Base-by-base conservation (phyloP, 2,888 invertebrate genomes). In the Xestobium rufovillosum region DNA sequence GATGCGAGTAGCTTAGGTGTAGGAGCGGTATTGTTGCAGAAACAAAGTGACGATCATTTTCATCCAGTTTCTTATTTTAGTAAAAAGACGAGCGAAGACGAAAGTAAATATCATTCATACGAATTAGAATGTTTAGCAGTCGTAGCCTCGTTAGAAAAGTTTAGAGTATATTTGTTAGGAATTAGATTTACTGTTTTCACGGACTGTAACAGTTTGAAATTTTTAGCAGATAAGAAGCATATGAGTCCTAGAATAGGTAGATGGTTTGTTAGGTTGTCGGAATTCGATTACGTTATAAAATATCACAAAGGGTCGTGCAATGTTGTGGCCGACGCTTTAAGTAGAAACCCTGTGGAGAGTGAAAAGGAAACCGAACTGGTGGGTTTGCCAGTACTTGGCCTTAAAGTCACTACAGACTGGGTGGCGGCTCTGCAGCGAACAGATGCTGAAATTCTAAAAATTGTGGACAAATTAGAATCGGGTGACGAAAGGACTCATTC, bases 231-330 rank as follows among this genome's bases (percentile, higher is more conserved):
- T 8, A 39, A 39, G 19, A 13, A 17, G 16, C 40, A 41, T 35
- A 4, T 43, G 19, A 37, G 30, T 26, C 41, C 41, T 6, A 4
- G 41, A 10, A 38, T 41, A 3, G 41, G 37, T n/a, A 27, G 41
- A n/a, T 41, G 34, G 41, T 41, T 26, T 17, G 15, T 44, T 8
- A 34, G 34, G 17, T 15, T 50, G 23, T 41, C 41, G 8, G 46
- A 48, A 14, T 48, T 43, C 27, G 28, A 44, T 38, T 50, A 47
- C 36, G 19, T 26, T 2, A 36, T 47, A 4, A 45, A 49, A 26
- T 41, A 51, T 36, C 42, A 34, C 15, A 43, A 39, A n/a, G 49
- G 49, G 9, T 23, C 11, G 3, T 26, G 19, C n/a, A 48, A 43
- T 34, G 9, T 14, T 11, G 38, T 37, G 1, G n/a, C n/a, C n/a